Percentiles rank a stretch among this genome's conserved stretches.
These are phyloP conservation scores for Drosophila prosaltans DNA, from an alignment of 1,140 invertebrate genomes.

Conservation along the genomic window DNA sequence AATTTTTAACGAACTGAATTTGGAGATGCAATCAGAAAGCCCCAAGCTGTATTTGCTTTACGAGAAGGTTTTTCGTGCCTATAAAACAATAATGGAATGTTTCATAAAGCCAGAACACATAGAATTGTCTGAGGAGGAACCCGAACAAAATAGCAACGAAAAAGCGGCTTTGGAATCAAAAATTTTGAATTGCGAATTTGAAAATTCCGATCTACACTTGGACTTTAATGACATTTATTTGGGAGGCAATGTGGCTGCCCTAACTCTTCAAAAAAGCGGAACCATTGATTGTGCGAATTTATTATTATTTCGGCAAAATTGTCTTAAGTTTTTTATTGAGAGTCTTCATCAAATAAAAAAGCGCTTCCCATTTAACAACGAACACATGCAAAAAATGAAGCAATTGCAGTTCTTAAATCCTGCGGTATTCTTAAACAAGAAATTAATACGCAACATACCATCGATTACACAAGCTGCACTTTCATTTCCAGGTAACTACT, in stretches of 20 bases:
- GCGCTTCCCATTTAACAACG: slow-evolving; percentile 1
- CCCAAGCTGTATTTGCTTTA: too few relatives aligned
- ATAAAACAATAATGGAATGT: too few relatives aligned
- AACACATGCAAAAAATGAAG: slow-evolving; percentile 2
- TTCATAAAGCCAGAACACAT: too few relatives aligned
- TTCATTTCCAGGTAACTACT: too few relatives aligned
- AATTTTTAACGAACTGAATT: background rate
- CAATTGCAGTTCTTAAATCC: slow-evolving; percentile 5
- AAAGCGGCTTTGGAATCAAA: background rate
- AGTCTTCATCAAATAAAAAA: background rate
- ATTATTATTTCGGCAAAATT: slow-evolving; percentile 2
- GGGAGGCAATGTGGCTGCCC: slow-evolving; percentile 1
- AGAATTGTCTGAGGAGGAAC: too few relatives aligned
- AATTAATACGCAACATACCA: too few relatives aligned
- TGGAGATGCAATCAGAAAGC: too few relatives aligned
- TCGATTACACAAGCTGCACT: too few relatives aligned
- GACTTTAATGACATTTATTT: slow-evolving; percentile 2
- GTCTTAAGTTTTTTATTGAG: slow-evolving; percentile 1
- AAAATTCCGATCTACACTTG: background rate
- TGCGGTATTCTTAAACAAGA: background rate
- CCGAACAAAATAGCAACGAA: too few relatives aligned
- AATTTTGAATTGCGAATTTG: background rate
- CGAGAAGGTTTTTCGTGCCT: too few relatives aligned
- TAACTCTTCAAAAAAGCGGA: background rate
- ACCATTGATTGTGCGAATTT: slow-evolving; percentile 2